Base-by-base conservation (phyloP, 2,113 vertebrate species). In the Gymnocephalus cernua region DNA sequence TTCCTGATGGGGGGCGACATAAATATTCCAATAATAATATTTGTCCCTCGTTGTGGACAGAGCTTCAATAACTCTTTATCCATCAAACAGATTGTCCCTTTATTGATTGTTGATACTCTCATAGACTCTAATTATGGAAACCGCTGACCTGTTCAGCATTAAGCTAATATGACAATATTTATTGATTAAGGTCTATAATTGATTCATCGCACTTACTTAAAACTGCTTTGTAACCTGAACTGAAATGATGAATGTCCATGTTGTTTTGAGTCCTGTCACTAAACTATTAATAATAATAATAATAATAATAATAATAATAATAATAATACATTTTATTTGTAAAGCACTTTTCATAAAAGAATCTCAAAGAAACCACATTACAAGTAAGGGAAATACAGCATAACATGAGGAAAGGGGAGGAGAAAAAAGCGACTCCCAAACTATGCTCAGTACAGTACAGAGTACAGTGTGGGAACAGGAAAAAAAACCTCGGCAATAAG, bases 111-210 rank as follows among this genome's bases (percentile, higher is more conserved):
- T n/a, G 64, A 72, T 6, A 11, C 29, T 56, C 27, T 68, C 7
- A 2, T n/a, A 18, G 47, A 41, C 63, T 79, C 19, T 77, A 48
- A 86, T 86, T 64, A 74, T 63, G 54, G 13, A 57, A 63, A 81
- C 41, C 2, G 41, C 7, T 63, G 68, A 73, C 66, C 59, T 41
- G 69, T 78, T 54, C 19, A 41, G 10, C 78, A 48, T 61, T 72
- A 44, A 67, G 77, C 9, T 50, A 29, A 57, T 77, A 63, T 74
- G 61, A 66, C 45, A 9, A 10, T n/a, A n/a, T n/a, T n/a, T n/a
- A 68, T 38, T 13, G 63, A 74, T 69, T 23, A 12, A 10, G 29
- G 41, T 35, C 5, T 10, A 10, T 7, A 67, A 63, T 27, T 47
- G 21, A 64, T 58, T 62, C 23, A 13, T 12, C 25, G 23, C 1